Evolutionary conservation across 1,140 invertebrate genomes (phyloP).

Genomic region (Epicauta chinensis): DNA sequence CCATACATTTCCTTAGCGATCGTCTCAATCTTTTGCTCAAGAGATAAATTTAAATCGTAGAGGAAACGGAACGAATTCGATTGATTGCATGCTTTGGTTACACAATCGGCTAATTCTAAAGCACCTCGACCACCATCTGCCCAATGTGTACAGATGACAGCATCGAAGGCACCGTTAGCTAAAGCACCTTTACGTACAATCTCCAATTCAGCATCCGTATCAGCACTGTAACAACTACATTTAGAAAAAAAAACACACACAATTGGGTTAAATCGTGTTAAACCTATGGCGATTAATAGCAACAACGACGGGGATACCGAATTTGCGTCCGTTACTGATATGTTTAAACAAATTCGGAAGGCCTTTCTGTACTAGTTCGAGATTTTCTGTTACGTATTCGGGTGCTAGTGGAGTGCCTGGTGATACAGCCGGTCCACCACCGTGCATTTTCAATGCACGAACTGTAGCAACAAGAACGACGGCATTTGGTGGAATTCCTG

Average conservation of each 20-base stretch:
- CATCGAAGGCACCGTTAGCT: constrained; percentile 75
- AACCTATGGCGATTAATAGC: constrained; percentile 85
- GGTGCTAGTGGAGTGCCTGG: constrained; percentile 76
- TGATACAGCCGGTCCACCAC: constrained; percentile 85
- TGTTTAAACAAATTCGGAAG: constrained; percentile 89
- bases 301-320: constrained; percentile 92
- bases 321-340: constrained; percentile 86
- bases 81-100: constrained; percentile 67
- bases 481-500: constrained; percentile 79
- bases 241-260: constrained; percentile 3
- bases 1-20: constrained; percentile 96
- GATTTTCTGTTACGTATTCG: constrained; percentile 83
- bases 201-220: constrained; percentile 79
- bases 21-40: constrained; percentile 83
- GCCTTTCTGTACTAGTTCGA: constrained; percentile 83
- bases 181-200: constrained; percentile 67
- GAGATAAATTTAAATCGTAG: constrained; percentile 71
- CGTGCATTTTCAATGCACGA: constrained; percentile 97
- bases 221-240: constrained; percentile 47
- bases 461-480: constrained; percentile 92
- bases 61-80: constrained; percentile 66
- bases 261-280: constrained; percentile 19
- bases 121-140: constrained; percentile 86
- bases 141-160: constrained; percentile 88
- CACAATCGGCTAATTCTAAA: constrained; percentile 74